A percentile compares a stretch with the other conserved stretches of the same genome.
These are phyloP conservation scores for Alectoris magna DNA, from an alignment of 2,797 vertebrate genomes.

Conservation along the genomic window DNA sequence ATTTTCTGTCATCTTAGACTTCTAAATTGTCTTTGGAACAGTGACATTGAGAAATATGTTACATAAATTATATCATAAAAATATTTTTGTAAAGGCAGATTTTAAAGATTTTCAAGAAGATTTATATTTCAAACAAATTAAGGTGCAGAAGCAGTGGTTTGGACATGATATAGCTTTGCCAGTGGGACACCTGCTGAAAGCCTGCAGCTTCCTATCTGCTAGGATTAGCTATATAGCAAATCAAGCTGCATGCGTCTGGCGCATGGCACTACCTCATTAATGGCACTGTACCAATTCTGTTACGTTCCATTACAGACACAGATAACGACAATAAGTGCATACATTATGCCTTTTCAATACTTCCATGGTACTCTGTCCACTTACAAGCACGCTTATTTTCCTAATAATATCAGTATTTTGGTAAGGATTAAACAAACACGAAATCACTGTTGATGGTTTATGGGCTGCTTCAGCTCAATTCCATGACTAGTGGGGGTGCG, in stretches of 20 bases:
- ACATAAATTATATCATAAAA: not conserved
- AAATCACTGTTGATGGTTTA: not conserved
- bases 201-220: not conserved
- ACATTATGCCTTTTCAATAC: not conserved
- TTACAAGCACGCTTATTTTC: not conserved
- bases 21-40: not conserved
- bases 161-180: not conserved
- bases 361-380: not conserved
- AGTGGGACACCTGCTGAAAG: not conserved
- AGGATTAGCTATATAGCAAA: constrained; percentile 39
- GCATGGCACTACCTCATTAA: not conserved
- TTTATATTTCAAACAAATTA: constrained; percentile 12
- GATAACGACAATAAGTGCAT: not conserved
- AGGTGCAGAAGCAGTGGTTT: not conserved
- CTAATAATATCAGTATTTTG: not conserved
- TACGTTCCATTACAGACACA: not conserved
- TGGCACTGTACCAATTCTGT: not conserved
- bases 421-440: not conserved
- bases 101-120: not conserved
- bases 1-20: not conserved
- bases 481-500: no score
- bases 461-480: no score
- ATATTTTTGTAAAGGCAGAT: not conserved
- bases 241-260: constrained; percentile 29
- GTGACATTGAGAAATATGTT: not conserved